Base-by-base conservation (phyloP, 1,140 invertebrate species). In the Orchesella cincta region DNA sequence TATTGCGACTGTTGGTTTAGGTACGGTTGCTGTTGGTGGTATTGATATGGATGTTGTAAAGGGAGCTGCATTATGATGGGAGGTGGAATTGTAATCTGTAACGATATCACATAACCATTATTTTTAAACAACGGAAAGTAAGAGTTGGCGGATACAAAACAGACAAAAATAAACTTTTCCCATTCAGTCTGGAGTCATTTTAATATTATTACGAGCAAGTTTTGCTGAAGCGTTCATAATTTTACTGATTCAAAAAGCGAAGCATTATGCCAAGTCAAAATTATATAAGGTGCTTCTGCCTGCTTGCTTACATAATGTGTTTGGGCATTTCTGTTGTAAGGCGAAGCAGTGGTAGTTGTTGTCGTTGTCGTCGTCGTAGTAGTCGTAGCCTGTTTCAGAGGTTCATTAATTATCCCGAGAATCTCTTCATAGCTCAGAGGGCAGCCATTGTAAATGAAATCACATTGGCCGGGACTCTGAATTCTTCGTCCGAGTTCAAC, bases 351-450 rank as follows among this genome's bases (percentile, higher is more conserved):
- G 26, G 62, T 67, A 5, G 62, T 31, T 14, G 62, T 14, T 31
- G 62, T 67, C 33, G 62, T 29, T 67, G 5, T 33, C 26, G 8
- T 57, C 23, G 3, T 57, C 54, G 23, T 26, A 57, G 8, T 14
- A 23, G 8, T 57, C 29, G 62, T 14, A 12, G 14, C 14, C 28
- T 73, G 12, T 46, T 26, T 73, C 33, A 23, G 1, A 23, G 71
- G 34, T 3, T 77, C 76, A 52, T 77, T 71, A 36, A 78, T 78
- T 26, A 78, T 78, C 67, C 34, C 28, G 18, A 78, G 28, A 74
- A 78, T 73, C 62, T 78, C 52, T 28, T 67, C 54, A 29, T 78
- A 67, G 31, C 54, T 70, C 34, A 73, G 64, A 1, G 76, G 76
- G 62, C 76, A 78, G 12, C 71, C 76, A 28, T 33, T 74, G 62